Evolutionary conservation across 2,797 vertebrate species (phyloP).

Genomic region (Rhadinocentrus ornatus): DNA sequence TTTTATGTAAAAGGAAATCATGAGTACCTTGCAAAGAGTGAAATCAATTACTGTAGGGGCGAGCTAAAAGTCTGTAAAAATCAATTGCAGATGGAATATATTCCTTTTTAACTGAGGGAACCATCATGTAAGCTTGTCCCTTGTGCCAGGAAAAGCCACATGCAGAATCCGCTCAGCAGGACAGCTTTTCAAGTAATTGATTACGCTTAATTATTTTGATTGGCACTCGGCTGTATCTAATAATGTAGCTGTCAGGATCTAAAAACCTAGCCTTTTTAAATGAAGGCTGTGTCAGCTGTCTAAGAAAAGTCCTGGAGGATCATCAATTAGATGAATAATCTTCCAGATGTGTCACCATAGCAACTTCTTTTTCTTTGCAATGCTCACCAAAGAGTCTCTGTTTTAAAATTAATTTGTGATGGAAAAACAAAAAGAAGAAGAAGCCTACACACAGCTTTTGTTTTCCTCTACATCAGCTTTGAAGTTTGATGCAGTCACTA

Average conservation of each 20-base stretch:
- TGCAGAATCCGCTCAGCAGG: slow-evolving; percentile 28
- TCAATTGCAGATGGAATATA: slow-evolving; percentile 70
- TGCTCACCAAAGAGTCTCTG: slow-evolving; percentile 20
- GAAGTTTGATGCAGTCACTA: slow-evolving; percentile 30
- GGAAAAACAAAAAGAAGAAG: slow-evolving; percentile 15
- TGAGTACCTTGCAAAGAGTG: slow-evolving; percentile 51
- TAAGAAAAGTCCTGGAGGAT: slow-evolving; percentile 46
- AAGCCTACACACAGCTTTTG: slow-evolving; percentile 13
- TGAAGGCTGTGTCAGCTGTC: slow-evolving; percentile 40
- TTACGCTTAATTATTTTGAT: slow-evolving; percentile 51
- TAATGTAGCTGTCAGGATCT: slow-evolving; percentile 57
- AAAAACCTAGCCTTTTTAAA: slow-evolving; percentile 52
- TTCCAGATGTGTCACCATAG: slow-evolving; percentile 55
- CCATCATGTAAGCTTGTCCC: slow-evolving; percentile 45
- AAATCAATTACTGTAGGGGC: slow-evolving; percentile 53
- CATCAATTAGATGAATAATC: slow-evolving; percentile 54
- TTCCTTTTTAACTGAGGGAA: slow-evolving; percentile 43
- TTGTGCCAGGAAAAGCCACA: slow-evolving; percentile 58
- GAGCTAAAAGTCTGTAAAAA: slow-evolving; percentile 61
- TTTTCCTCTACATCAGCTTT: slow-evolving; percentile 34
- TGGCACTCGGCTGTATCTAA: slow-evolving; percentile 65
- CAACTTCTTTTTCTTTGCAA: slow-evolving; percentile 30
- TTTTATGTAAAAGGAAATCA: slow-evolving; percentile 34
- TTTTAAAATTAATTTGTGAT: slow-evolving; percentile 12
- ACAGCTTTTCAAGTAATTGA: slow-evolving; percentile 54